Evolutionary conservation across 2,113 vertebrate genomes (phyloP), one percentile per base, ranked within the genome.

Genomic region (Caloenas nicobarica): DNA sequence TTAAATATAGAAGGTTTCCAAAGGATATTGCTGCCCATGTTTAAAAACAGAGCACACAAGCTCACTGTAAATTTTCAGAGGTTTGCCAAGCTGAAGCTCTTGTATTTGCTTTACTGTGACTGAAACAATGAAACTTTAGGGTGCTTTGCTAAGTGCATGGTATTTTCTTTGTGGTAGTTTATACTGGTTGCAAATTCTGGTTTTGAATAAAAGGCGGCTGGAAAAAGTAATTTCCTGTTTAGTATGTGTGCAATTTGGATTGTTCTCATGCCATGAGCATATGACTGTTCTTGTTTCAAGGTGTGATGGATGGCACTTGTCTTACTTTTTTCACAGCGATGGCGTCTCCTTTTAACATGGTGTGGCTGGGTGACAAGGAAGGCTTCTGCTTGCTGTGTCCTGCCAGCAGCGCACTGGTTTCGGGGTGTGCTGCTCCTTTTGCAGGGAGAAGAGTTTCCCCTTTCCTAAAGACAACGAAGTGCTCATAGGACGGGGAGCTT

Each of bases 11-110:
- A 84, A 84, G 17, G 56, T 28, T 81, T 84, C 82, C 76, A 88
- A 56, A 64, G 51, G n/a, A 23, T 62, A 38, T 38, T 76, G 76
- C 76, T 93, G 34, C 57, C 51, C 16, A 3, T 53, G 57, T 84
- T 93, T 79, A 66, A 84, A 95, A 86, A 83, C 76, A 71, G 78
- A 84, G 51, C 79, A 80, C 48, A 94, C 46, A 91, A 91, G 42
- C 90, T 86, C 22, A 10, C 53, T 74, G 57, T 66, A 83, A 83
- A 83, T 93, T 86, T 85, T 82, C 2, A 1, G 87, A 46, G 14
- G 23, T 87, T 93, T 88, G 60, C 76, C 60, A 83, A 88, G 56
- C 26, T 86, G n/a, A 86, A 73, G 34, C 70, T 86, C 70, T 94
- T 81, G 64, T 25, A 51, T 95, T 85, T 96, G n/a, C 86, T 93